phyloP scores from a whole-genome alignment of 1,140 invertebrate species.

The Lepidotrigona ventralis region DNA sequence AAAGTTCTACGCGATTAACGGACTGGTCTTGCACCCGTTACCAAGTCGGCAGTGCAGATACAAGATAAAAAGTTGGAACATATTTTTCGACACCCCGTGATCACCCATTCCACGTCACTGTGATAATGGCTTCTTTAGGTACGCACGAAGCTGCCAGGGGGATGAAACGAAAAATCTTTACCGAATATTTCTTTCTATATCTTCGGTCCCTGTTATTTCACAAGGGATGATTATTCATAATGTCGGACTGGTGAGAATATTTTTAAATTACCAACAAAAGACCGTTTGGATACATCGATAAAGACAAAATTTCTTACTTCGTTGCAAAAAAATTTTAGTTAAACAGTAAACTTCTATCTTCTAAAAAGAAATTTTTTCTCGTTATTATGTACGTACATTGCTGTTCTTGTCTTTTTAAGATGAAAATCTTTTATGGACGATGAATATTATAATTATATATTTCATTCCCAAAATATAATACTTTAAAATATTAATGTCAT shows the following conservation, averaged over 20 bases:
- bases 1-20: conserved; percentile 56
- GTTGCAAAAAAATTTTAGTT: background rate
- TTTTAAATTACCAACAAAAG: conserved; percentile 49
- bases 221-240: conserved; percentile 42
- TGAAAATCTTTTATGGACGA: no score
- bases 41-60: conserved; percentile 60
- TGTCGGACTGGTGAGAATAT: conserved; percentile 42
- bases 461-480: no score
- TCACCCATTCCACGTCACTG: conserved; percentile 44
- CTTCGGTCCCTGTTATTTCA: conserved; percentile 22
- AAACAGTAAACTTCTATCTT: background rate
- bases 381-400: background rate
- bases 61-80: conserved; percentile 72
- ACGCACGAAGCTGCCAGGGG: conserved; percentile 35
- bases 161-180: conserved; percentile 49
- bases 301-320: background rate
- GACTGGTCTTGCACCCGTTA: conserved; percentile 38
- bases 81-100: conserved; percentile 68
- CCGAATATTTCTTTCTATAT: conserved; percentile 60
- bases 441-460: no score
- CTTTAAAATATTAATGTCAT: no score
- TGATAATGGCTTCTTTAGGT: conserved; percentile 61
- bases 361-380: background rate
- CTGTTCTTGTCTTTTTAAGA: no score
- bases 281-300: conserved; percentile 34